Percentiles rank a stretch among this genome's conserved stretches.
Evolutionary conservation across 2,797 vertebrate species (phyloP).

Genomic region (Ibycter americanus): DNA sequence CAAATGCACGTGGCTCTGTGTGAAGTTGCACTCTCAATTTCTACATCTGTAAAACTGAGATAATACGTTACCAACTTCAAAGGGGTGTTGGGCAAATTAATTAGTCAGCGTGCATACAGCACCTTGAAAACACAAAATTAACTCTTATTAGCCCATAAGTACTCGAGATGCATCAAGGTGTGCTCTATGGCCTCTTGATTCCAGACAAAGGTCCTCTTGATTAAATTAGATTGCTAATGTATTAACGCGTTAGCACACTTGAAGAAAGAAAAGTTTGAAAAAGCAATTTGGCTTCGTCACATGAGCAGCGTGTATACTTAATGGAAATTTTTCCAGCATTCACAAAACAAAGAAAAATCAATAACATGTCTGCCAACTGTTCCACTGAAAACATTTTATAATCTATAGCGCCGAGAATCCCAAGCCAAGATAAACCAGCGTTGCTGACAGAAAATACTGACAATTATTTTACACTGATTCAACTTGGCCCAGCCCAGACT

Average conservation of each 20-base stretch:
- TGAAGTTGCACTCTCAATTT: not conserved
- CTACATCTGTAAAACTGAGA: not conserved
- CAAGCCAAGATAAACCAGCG: slow-evolving; percentile 74
- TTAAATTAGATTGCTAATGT: slow-evolving; percentile 40
- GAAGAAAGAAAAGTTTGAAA: slow-evolving; percentile 40
- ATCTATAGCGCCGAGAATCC: slow-evolving; percentile 58
- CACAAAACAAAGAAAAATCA: slow-evolving; percentile 75
- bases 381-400: slow-evolving; percentile 70
- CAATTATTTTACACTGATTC: slow-evolving; percentile 76
- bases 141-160: not conserved
- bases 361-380: slow-evolving; percentile 71
- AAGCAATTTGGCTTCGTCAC: slow-evolving; percentile 39
- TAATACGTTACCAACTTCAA: not conserved
- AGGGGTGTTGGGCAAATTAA: not conserved
- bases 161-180: not conserved
- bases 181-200: slow-evolving; percentile 2
- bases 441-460: slow-evolving; percentile 77
- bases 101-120: not conserved
- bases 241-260: slow-evolving; percentile 29
- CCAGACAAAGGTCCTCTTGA: slow-evolving; percentile 43
- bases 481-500: slow-evolving; percentile 73
- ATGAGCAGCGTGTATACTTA: not conserved
- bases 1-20: not conserved
- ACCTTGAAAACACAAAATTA: slow-evolving; percentile 9
- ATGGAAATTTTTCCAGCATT: slow-evolving; percentile 72